Base-by-base conservation (phyloP, 1,140 invertebrate genomes). In the Sitobion miscanthi region DNA sequence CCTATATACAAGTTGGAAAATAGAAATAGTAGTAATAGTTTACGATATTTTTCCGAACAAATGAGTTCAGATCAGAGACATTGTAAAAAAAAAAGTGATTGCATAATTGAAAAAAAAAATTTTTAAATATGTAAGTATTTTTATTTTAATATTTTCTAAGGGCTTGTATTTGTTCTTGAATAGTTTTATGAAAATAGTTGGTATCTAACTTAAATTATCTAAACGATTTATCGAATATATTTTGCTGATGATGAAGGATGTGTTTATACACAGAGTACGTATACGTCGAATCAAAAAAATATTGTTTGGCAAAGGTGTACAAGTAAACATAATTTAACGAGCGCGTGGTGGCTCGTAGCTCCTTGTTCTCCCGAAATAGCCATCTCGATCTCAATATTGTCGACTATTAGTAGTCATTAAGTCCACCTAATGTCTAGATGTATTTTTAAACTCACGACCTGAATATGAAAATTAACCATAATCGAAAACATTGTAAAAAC, bases 371-470 rank as follows among this genome's bases (percentile, higher is more conserved):
- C 89, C 89, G 54, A 90, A 90, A 90, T 90, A 90, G 57, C 89
- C 9, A 25, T 90, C 14, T 30, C n/a, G 57, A 90, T 90, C 89
- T 90, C 57, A 69, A 90, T 69, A 90, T 90, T 90, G 89, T 47
- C 45, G 30, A 62, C 54, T 69, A 90, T 90, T 69, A 90, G 89
- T 69, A 8, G 89, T 69, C 89, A 90, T 90, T 90, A 90, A 69
- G 30, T 90, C 6, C 25, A 90, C 89, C 30, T 45, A 90, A 69
- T 62, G 54, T 90, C 25, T 69, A 62, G 23, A 17, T 69, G 57
- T 90, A 90, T 90, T 90, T 90, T 90, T 90, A 90, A 90, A 90
- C 89, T 42, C 42, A 45, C 57, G 89, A 69, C 89, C 89, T 42
- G 57, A 90, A 52, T 90, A 47, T 47, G 54, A 62, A 42, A 77